A percentile compares a stretch with the other conserved stretches of the same genome.
These are phyloP conservation scores for Rhodophaea formosa DNA, from an alignment of 2,888 invertebrate genomes.

Conservation along the genomic window DNA sequence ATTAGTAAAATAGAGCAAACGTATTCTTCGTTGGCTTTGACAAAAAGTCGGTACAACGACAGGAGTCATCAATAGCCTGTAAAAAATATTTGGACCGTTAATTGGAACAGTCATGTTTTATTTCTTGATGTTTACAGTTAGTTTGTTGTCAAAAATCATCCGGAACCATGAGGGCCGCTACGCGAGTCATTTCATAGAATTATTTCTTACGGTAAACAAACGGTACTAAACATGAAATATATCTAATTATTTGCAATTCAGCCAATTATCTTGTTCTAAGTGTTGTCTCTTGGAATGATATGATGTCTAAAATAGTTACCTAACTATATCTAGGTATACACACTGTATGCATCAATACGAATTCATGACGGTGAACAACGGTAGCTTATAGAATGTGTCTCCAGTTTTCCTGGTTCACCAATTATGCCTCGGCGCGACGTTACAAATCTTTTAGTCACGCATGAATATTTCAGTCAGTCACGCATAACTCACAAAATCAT, in stretches of 20 bases:
- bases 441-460: slow-evolving; percentile 14
- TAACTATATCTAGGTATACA: no score
- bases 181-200: neutral
- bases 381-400: neutral
- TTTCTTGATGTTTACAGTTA: slow-evolving; percentile 29
- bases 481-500: slow-evolving; percentile 11
- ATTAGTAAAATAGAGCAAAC: slow-evolving; percentile 63
- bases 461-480: slow-evolving; percentile 10
- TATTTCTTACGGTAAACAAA: neutral
- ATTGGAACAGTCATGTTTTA: slow-evolving; percentile 57
- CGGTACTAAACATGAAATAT: neutral
- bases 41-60: slow-evolving; percentile 25
- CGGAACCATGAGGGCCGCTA: neutral
- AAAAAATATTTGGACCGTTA: slow-evolving; percentile 53
- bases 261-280: no score
- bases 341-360: no score
- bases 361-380: no score
- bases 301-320: no score
- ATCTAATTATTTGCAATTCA: no score
- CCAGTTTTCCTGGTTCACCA: neutral
- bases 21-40: slow-evolving; percentile 45
- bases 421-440: slow-evolving; percentile 7
- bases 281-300: no score
- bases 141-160: slow-evolving; percentile 16
- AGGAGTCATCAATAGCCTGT: slow-evolving; percentile 33